Evolutionary conservation across 2,113 vertebrate genomes (phyloP).

Genomic region (Sorex araneus): DNA sequence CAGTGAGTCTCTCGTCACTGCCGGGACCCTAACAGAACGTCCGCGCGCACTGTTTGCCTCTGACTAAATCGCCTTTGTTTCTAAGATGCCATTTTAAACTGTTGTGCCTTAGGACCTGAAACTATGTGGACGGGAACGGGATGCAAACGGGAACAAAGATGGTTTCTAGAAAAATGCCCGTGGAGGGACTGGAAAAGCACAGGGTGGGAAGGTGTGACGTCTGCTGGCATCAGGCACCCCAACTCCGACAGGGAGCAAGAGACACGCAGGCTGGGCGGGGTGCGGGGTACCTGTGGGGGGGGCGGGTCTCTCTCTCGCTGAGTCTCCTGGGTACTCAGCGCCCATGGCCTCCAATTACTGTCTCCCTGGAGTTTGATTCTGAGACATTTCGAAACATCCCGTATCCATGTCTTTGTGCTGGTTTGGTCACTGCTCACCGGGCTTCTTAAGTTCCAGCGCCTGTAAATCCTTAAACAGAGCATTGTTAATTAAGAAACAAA

Average conservation of each 20-base stretch:
- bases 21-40: not conserved
- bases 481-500: too few species aligned
- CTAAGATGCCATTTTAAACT: constrained; percentile 10
- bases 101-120: not conserved
- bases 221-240: too few species aligned
- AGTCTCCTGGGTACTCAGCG: not conserved
- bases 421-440: not conserved
- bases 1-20: not conserved
- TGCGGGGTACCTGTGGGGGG: too few species aligned
- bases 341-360: not conserved
- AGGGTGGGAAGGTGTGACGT: too few species aligned
- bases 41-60: too few species aligned
- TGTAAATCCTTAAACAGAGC: too few species aligned
- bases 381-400: not conserved
- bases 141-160: not conserved
- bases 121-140: not conserved
- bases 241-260: too few species aligned
- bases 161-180: too few species aligned
- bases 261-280: too few species aligned
- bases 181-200: too few species aligned
- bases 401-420: not conserved
- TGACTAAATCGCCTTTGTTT: not conserved
- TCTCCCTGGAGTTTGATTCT: not conserved
- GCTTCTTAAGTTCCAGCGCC: too few species aligned
- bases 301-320: not conserved